A percentile compares a stretch with the other conserved stretches of the same genome.
These are phyloP conservation scores for Ypsolopha scabrella DNA, from an alignment of 2,888 invertebrate genomes.

Conservation along the genomic window DNA sequence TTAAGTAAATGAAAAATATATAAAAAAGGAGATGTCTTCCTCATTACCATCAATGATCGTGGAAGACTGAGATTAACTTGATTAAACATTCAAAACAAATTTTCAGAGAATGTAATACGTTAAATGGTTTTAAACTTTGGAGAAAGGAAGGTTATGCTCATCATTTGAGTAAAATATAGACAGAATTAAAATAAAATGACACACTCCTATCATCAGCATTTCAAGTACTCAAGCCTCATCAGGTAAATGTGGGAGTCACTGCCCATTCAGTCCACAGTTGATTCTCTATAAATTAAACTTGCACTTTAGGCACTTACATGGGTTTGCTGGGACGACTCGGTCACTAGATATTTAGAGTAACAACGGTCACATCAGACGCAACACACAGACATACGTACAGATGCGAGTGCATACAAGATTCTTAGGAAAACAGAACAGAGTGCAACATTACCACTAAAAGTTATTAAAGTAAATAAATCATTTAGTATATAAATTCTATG, in stretches of 20 bases:
- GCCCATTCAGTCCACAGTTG: too few species aligned
- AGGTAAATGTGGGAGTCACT: too few species aligned
- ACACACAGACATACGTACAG: not conserved
- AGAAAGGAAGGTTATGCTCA: too few species aligned
- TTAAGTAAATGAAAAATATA: not conserved
- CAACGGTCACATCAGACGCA: not conserved
- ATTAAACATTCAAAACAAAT: not conserved
- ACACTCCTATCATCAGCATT: too few species aligned
- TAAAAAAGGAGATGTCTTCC: conserved; percentile 3
- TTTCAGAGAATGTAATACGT: not conserved
- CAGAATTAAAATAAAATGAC: too few species aligned
- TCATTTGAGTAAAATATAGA: too few species aligned
- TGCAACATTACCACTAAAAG: conserved; percentile 9
- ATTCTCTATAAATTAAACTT: too few species aligned
- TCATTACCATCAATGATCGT: not conserved
- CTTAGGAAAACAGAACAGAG: conserved; percentile 9
- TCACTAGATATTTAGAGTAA: too few species aligned
- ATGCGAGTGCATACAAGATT: not conserved
- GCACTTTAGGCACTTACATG: too few species aligned
- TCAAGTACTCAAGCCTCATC: too few species aligned
- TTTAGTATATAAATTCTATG: conserved; percentile 53
- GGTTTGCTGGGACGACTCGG: too few species aligned
- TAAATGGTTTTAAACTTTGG: not conserved
- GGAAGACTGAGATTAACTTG: not conserved
- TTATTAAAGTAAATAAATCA: conserved; percentile 55